Conservation (phyloP, 2,888 invertebrate species). For the Tineola bisselliella region DNA sequence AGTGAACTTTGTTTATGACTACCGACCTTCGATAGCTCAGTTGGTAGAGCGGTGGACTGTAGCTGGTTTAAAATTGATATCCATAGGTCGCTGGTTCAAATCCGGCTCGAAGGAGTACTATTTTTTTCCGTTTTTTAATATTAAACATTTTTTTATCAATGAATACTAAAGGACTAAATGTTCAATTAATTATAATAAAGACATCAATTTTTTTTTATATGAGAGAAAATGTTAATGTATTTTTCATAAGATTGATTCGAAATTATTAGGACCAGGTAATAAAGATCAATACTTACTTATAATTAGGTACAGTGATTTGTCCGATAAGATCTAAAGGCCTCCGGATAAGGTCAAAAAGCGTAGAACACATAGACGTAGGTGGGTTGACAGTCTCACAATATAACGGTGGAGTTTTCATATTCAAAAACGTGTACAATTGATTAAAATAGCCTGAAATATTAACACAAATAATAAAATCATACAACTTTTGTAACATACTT, state of each 20-base stretch:
- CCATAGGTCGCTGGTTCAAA: conserved; percentile 73
- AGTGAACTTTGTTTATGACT: not conserved
- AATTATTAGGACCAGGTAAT: too few species aligned
- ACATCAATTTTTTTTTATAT: too few species aligned
- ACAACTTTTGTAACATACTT: too few species aligned
- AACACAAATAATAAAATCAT: too few species aligned
- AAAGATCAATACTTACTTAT: conserved; percentile 32
- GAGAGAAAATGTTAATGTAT: too few species aligned
- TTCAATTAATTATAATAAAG: too few species aligned
- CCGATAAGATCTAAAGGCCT: conserved; percentile 75
- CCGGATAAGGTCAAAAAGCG: conserved; percentile 78
- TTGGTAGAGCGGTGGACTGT: conserved; percentile 59
- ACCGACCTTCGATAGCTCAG: conserved; percentile 50
- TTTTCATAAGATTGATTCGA: too few species aligned
- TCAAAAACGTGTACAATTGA: conserved; percentile 75
- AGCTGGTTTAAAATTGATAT: conserved; percentile 30
- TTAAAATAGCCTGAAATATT: conserved; percentile 77
- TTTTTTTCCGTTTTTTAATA: conserved; percentile 1
- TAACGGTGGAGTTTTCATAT: conserved; percentile 74
- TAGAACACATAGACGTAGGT: conserved; percentile 77
- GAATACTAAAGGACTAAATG: too few species aligned
- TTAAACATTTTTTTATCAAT: too few species aligned
- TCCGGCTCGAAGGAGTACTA: conserved; percentile 64
- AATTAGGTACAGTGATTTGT: conserved; percentile 45
- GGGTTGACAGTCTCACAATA: conserved; percentile 74